Conservation (phyloP, 2,888 invertebrate species). For the Megastigmus dorsalis region DNA sequence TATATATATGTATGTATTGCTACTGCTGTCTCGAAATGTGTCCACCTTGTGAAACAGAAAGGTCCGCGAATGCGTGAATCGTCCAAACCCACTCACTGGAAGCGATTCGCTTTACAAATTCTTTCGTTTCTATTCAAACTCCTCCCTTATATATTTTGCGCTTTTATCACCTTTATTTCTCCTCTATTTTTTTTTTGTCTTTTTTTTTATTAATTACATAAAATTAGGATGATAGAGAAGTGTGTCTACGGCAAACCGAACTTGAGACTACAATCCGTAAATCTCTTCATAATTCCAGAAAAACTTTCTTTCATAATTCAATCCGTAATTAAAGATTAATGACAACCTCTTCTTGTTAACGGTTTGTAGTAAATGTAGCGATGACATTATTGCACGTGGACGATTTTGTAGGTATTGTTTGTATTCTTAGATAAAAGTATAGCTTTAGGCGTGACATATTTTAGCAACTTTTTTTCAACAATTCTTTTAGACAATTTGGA, state of each 20-base stretch:
- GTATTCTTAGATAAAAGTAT: no score
- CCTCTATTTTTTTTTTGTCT: no score
- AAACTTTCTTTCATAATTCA: slow-evolving; percentile 11
- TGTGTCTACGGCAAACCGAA: slow-evolving; percentile 37
- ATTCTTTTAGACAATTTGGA: neutral
- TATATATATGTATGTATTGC: slow-evolving; percentile 3
- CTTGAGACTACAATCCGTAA: slow-evolving; percentile 19
- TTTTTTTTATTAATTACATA: slow-evolving; percentile 5
- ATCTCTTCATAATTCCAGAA: slow-evolving; percentile 7
- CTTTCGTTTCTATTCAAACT: slow-evolving; percentile 10
- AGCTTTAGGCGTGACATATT: no score
- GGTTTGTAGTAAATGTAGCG: slow-evolving; percentile 35
- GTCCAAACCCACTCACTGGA: slow-evolving; percentile 45
- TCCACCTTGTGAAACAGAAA: slow-evolving; percentile 10
- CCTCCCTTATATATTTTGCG: slow-evolving; percentile 6
- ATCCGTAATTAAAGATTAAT: neutral
- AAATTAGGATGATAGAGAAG: slow-evolving; percentile 23
- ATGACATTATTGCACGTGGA: slow-evolving; percentile 3
- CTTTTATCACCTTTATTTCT: slow-evolving; percentile 22
- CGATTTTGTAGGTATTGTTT: neutral
- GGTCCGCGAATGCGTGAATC: slow-evolving; percentile 41
- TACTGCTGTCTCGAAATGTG: slow-evolving; percentile 23
- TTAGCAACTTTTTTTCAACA: neutral
- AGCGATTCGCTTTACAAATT: slow-evolving; percentile 46
- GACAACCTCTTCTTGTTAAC: neutral